A percentile compares a stretch with the other conserved stretches of the same genome.
Evolutionary conservation across 92 coral and sea anemone genomes (phyloP).

Genomic region (Siderastrea radians): DNA sequence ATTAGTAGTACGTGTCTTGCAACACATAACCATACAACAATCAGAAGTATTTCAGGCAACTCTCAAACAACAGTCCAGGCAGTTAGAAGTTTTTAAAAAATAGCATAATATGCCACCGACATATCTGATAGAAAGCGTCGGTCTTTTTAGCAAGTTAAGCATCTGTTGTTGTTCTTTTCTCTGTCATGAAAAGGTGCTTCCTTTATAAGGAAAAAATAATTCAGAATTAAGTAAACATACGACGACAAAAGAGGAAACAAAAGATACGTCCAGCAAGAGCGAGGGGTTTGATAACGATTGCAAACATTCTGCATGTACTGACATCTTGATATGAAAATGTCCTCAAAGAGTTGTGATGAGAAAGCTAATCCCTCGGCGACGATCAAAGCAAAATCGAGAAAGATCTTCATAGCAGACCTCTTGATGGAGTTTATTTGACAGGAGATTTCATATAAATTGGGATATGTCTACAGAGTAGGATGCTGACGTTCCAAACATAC

Average conservation of each 20-base stretch:
- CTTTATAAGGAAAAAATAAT: neutral
- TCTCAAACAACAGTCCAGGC: neutral
- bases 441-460: neutral
- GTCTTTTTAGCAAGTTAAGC: too few relatives aligned
- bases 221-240: neutral
- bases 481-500: neutral
- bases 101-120: neutral
- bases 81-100: neutral
- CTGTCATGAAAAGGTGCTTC: neutral
- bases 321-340: slow-evolving; percentile 8
- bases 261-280: neutral
- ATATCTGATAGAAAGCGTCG: neutral
- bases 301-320: neutral
- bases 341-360: neutral
- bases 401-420: neutral
- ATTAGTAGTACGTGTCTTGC: neutral
- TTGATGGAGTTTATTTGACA: neutral
- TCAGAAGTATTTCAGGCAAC: neutral
- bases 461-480: neutral
- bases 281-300: neutral
- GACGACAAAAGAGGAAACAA: neutral
- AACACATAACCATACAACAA: neutral
- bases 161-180: too few relatives aligned
- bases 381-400: slow-evolving; percentile 9
- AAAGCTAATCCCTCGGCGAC: neutral